A percentile compares a stretch with the other conserved stretches of the same genome.
phyloP scores from a whole-genome alignment of 2,888 invertebrate species.

The Ormyrus pomaceus region DNA sequence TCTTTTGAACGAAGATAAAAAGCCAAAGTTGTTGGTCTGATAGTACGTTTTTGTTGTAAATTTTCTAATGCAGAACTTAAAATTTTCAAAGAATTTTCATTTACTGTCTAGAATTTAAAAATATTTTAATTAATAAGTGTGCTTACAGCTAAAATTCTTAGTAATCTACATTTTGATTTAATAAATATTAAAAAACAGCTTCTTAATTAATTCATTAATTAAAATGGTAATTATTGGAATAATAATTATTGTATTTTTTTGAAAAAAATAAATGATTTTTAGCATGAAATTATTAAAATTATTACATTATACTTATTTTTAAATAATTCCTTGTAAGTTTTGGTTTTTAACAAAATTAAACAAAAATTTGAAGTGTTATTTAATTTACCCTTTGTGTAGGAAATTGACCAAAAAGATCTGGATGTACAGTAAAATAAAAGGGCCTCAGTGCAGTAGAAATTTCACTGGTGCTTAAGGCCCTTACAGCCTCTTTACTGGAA shows the following conservation, averaged over 20 bases:
- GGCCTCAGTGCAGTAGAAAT: slow-evolving; percentile 93
- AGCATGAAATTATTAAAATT: slow-evolving; percentile 35
- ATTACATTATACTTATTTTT: too few relatives aligned
- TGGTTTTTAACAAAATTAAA: too few relatives aligned
- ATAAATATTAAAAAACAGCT: neutral
- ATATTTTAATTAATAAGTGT: slow-evolving; percentile 8
- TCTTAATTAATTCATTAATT: neutral
- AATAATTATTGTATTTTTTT: too few relatives aligned
- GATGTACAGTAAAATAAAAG: slow-evolving; percentile 96
- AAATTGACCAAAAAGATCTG: slow-evolving; percentile 94
- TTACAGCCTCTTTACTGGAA: slow-evolving; percentile 66
- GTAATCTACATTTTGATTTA: slow-evolving; percentile 6
- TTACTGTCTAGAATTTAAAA: slow-evolving; percentile 81
- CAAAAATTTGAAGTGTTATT: too few relatives aligned
- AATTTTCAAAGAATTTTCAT: slow-evolving; percentile 93
- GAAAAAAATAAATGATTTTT: neutral
- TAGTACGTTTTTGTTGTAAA: slow-evolving; percentile 81
- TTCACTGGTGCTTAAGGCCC: slow-evolving; percentile 85
- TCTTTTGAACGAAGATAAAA: slow-evolving; percentile 88
- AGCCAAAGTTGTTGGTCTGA: slow-evolving; percentile 81
- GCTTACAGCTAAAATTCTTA: neutral
- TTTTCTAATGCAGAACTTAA: slow-evolving; percentile 90
- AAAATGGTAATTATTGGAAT: neutral
- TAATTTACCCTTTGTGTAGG: slow-evolving; percentile 88
- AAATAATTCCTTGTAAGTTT: too few relatives aligned